Evolutionary conservation across 2,888 invertebrate species (phyloP), one percentile per base, ranked within the genome.

Genomic region (Galeopsomyia nigrocyanea): DNA sequence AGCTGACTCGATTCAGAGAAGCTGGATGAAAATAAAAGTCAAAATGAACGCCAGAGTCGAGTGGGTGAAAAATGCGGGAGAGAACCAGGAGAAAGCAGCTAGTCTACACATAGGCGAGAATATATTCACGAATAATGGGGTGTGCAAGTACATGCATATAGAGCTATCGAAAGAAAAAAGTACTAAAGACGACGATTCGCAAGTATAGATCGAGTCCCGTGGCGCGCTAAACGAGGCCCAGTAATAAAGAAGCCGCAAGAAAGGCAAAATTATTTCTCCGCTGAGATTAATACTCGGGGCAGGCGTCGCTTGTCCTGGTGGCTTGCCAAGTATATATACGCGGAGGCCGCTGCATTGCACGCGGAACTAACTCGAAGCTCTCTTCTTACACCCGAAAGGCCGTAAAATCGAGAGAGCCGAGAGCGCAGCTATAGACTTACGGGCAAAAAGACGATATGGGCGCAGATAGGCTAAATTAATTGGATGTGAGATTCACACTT

Each of bases 261-360:
- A 9, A 5, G n/a, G 31, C n/a, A 31, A 68, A 77, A 79, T 80
- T 81, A 81, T 79, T 81, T 74, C 75, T 74, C 75, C 75, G 71
- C 78, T 79, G 79, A 78, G 78, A 83, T 83, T 83, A 83, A 84
- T 83, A 82, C 80, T 78, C 80, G 77, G 80, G 82, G 79, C 76
- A 71, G 77, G 68, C 79, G 79, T 78, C 75, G 78, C 75, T 58
- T 58, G 66, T 66, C 60, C 79, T 83, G 84, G 82, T 81, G 76
- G 71, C 70, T 78, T 83, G 83, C 84, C 84, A 84, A 80, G 79
- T 79, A 26, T 26, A 26, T 5, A 26, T 26, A 26, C n/a, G n/a
- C n/a, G n/a, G n/a, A n/a, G n/a, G n/a, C n/a, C n/a, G n/a, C n/a
- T n/a, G n/a, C n/a, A n/a, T n/a, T n/a, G n/a, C n/a, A n/a, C n/a